These are phyloP conservation scores for Sebastes flavidus DNA, from an alignment of 2,797 vertebrate genomes.

Conservation along the genomic window DNA sequence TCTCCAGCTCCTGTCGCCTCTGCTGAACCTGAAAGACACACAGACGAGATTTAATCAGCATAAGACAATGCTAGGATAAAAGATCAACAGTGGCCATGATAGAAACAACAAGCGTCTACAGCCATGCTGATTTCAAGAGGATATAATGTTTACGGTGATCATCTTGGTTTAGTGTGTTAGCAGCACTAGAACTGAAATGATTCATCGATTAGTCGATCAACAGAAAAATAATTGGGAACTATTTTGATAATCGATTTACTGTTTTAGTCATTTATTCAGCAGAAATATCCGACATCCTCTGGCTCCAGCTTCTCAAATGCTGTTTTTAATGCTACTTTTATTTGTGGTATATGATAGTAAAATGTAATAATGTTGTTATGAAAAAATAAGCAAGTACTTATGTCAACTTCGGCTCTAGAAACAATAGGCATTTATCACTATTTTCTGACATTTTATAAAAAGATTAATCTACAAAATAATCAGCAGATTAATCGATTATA, in stretches of 20 bases:
- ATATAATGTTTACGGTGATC: neutral
- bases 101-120: neutral
- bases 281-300: neutral
- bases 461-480: neutral
- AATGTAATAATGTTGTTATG: neutral
- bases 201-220: neutral
- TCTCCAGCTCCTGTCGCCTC: constrained; percentile 96
- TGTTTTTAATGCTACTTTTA: neutral
- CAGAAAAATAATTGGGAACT: neutral
- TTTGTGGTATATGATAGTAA: no score
- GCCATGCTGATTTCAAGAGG: neutral
- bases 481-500: neutral
- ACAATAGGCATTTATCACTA: neutral
- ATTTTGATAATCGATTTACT: neutral
- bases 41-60: constrained; percentile 1
- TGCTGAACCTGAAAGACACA: constrained; percentile 91
- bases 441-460: neutral
- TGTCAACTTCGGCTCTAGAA: neutral
- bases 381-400: neutral
- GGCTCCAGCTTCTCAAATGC: neutral
- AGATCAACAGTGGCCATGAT: neutral
- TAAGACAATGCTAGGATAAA: neutral
- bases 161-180: neutral
- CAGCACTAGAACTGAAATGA: neutral
- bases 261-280: neutral